Percentiles rank a stretch among this genome's conserved stretches.
Conservation (phyloP, 1,140 invertebrate species). For the Procambarus clarkii region DNA sequence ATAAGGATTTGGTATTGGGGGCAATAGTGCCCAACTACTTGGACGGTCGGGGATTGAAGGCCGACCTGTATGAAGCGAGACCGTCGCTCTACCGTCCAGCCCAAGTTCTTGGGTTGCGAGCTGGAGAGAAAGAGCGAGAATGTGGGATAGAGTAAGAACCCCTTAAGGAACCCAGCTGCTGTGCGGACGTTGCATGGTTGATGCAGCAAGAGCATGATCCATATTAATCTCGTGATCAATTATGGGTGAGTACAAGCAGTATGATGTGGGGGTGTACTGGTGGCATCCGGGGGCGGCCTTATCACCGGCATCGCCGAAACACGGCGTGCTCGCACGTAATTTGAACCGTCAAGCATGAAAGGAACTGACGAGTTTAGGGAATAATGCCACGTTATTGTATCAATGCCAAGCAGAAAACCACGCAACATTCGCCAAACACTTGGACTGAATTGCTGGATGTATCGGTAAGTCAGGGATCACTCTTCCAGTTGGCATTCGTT, state of each 20-base stretch:
- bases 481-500: background rate
- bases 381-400: background rate
- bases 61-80: too few relatives aligned
- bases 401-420: background rate
- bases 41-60: too few relatives aligned
- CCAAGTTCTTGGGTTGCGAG: too few relatives aligned
- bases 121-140: too few relatives aligned
- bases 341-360: background rate
- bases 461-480: background rate
- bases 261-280: background rate
- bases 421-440: background rate
- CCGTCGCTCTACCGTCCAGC: too few relatives aligned
- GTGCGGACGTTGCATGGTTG: background rate
- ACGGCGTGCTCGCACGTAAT: background rate
- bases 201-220: background rate
- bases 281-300: background rate
- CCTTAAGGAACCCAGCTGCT: too few relatives aligned
- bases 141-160: too few relatives aligned
- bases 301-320: background rate
- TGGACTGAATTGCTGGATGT: background rate
- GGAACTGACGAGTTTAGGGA: background rate
- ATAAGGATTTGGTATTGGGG: too few relatives aligned
- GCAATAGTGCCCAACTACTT: too few relatives aligned
- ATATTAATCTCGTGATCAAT: slow-evolving; percentile 15
- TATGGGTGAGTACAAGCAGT: background rate